phyloP scores from a whole-genome alignment of 2,113 vertebrate species.

The Struthidea cinerea region DNA sequence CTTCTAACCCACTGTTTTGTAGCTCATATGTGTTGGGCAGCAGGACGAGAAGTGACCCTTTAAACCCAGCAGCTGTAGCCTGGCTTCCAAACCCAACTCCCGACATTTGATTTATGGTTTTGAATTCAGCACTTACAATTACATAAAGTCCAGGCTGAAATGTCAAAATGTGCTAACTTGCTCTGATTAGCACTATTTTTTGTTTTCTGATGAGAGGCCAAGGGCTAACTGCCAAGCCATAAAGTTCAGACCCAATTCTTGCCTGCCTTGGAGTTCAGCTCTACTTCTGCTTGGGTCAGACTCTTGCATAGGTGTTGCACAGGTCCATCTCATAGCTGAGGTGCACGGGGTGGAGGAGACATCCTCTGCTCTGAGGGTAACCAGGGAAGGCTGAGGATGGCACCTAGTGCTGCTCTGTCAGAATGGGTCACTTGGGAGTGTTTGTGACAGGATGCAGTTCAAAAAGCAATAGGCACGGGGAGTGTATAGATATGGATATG shows the following conservation, averaged over 20 bases:
- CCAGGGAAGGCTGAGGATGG: neutral
- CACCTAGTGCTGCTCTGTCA: neutral
- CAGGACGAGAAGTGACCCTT: neutral
- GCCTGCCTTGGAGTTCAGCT: neutral
- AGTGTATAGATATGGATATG: neutral
- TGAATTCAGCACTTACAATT: neutral
- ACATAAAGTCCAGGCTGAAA: neutral
- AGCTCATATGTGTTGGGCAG: neutral
- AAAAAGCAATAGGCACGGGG: neutral
- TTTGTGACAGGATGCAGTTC: neutral
- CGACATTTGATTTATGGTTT: neutral
- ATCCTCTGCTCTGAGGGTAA: neutral
- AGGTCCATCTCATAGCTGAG: neutral
- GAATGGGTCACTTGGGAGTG: neutral
- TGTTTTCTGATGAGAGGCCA: neutral
- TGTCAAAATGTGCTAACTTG: neutral
- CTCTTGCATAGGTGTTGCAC: neutral
- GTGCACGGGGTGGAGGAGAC: neutral
- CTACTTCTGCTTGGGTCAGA: neutral
- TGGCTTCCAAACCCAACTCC: neutral
- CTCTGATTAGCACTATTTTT: neutral
- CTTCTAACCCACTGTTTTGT: neutral
- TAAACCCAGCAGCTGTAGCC: neutral
- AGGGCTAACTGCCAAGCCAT: neutral
- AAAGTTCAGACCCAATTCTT: neutral